These are phyloP conservation scores for Chaitophorus viminalis DNA, from an alignment of 2,888 invertebrate species.

Conservation along the genomic window DNA sequence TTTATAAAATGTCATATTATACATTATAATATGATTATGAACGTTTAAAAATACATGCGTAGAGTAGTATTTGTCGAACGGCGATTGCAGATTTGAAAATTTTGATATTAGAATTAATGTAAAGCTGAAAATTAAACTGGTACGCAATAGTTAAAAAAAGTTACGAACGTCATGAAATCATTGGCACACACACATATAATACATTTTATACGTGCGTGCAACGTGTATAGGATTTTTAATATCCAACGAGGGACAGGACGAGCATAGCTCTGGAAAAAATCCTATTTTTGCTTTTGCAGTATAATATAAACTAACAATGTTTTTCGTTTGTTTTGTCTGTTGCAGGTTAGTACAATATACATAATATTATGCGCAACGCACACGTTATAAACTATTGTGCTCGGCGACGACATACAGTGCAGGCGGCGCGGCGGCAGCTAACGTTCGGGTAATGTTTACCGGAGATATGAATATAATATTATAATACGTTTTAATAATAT, in stretches of 20 bases:
- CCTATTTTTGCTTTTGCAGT: neutral
- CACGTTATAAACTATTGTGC: neutral
- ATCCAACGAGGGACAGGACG: neutral
- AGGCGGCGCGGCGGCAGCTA: neutral
- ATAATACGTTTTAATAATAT: neutral
- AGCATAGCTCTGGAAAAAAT: neutral
- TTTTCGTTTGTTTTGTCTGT: constrained; percentile 51
- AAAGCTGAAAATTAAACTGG: too few species aligned
- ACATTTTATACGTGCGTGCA: neutral
- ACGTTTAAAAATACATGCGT: too few species aligned
- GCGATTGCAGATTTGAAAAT: too few species aligned
- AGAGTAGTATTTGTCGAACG: too few species aligned
- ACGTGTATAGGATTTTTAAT: neutral
- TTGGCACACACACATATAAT: neutral
- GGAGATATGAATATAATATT: constrained; percentile 14
- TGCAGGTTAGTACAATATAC: constrained; percentile 44
- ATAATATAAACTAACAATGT: constrained; percentile 12
- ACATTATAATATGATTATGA: too few species aligned
- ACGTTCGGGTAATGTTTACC: constrained; percentile 23
- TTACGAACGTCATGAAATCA: neutral
- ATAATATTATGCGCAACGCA: neutral
- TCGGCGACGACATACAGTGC: neutral
- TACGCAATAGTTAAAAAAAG: neutral
- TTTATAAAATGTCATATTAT: too few species aligned
- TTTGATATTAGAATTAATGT: too few species aligned